These are phyloP conservation scores for Diaprepes abbreviatus DNA, from an alignment of 2,888 invertebrate genomes.

Conservation along the genomic window DNA sequence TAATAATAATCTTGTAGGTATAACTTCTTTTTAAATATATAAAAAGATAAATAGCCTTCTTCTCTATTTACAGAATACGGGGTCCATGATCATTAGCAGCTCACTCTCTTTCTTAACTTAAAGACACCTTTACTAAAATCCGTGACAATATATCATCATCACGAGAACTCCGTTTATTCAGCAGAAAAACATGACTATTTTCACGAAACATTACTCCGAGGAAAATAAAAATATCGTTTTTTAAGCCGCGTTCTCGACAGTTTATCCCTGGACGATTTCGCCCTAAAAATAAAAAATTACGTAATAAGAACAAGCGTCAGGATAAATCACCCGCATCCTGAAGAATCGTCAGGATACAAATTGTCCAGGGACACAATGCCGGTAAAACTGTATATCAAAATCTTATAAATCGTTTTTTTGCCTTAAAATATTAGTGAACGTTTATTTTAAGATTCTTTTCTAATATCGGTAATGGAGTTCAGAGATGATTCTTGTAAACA, in stretches of 20 bases:
- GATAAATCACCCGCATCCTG: conserved; percentile 31
- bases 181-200: conserved; percentile 5
- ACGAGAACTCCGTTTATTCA: background rate
- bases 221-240: conserved; percentile 35
- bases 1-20: no score
- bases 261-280: conserved; percentile 38
- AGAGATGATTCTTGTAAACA: no score
- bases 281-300: conserved; percentile 40
- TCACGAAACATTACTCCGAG: conserved; percentile 3
- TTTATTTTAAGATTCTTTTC: no score
- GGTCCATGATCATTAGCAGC: no score
- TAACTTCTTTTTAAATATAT: no score
- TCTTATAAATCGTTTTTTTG: background rate
- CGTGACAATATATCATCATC: background rate
- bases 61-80: no score
- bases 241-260: conserved; percentile 35
- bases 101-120: no score
- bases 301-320: conserved; percentile 30
- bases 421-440: background rate
- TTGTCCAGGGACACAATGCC: conserved; percentile 9
- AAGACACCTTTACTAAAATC: background rate
- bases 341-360: conserved; percentile 25
- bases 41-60: no score
- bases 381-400: conserved; percentile 19
- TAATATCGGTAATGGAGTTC: no score